Evolutionary conservation across 53 echinoderm and acorn worm genomes (phyloP), one percentile per base, ranked within the genome.

Genomic region (Crossaster papposus): DNA sequence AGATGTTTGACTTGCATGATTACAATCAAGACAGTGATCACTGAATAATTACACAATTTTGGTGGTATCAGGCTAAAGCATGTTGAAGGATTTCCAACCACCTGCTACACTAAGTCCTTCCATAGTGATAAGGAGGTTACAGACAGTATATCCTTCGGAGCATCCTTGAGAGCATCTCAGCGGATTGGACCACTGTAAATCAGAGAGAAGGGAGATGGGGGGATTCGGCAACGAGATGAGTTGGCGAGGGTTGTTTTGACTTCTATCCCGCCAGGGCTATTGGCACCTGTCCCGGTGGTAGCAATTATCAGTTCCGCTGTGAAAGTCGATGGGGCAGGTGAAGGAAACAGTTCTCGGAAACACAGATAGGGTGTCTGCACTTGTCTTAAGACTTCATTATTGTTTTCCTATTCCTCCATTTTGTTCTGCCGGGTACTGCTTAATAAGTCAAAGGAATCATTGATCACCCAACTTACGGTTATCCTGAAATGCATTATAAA

Each of bases 271-370:
- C 44, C 83, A 65, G 65, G 64, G 70, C 29, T 72, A 72, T 54
- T 73, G 28, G 73, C 85, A 73, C 73, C 85, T 85, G 85, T 72
- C 85, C 54, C 85, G 72, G 85, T 73, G 85, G 30, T 72, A 50
- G 52, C 85, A 85, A 73, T 85, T 85, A 85, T 33, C 85, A 50
- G 51, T 54, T 30, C 51, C 28, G 73, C 85, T 72, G 73, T 33
- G 30, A 85, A 85, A 72, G 85, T 73, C 85, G 85, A 85, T 85
- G 85, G 85, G 73, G 22, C 73, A 85, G 85, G 85, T 85, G 72
- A 73, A 22, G 85, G 34, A 85, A 85, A 85, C 51, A 85, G 73
- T 85, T 72, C 51, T 30, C 53, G 36, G 73, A 85, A 85, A 85
- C 44, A 22, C 37, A 51, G 73, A 85, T 85, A 72, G 23, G 30